Conservation (phyloP, 2,888 invertebrate species). For the Trachelus troglodyta region DNA sequence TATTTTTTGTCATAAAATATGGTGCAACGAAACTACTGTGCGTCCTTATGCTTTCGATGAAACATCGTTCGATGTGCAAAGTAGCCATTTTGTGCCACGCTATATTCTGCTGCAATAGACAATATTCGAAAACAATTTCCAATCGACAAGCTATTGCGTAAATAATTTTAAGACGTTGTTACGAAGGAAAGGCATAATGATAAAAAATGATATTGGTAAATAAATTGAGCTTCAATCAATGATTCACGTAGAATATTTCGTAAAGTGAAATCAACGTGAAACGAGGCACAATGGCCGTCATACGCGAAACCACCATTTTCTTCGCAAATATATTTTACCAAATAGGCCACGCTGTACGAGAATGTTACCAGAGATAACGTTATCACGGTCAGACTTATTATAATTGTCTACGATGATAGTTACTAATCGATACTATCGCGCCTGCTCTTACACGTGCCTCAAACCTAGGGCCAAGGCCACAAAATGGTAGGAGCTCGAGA, state of each 20-base stretch:
- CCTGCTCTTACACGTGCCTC: slow-evolving; percentile 34
- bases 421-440: slow-evolving; percentile 35
- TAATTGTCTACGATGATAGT: slow-evolving; percentile 15
- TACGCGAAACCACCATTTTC: neutral
- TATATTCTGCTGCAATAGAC: neutral
- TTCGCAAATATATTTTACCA: neutral
- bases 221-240: neutral
- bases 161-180: neutral
- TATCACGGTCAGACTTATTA: slow-evolving; percentile 11
- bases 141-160: neutral
- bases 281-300: neutral
- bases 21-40: neutral
- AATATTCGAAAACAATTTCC: neutral
- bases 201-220: neutral
- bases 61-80: neutral
- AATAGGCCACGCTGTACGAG: neutral
- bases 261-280: neutral
- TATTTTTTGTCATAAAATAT: neutral
- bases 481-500: neutral
- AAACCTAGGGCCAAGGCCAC: slow-evolving; percentile 25
- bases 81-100: neutral
- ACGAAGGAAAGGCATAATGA: neutral
- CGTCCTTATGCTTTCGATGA: neutral
- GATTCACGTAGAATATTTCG: neutral
- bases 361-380: neutral